These are phyloP conservation scores for Abramis brama DNA, from an alignment of 2,113 vertebrate genomes.

Conservation along the genomic window DNA sequence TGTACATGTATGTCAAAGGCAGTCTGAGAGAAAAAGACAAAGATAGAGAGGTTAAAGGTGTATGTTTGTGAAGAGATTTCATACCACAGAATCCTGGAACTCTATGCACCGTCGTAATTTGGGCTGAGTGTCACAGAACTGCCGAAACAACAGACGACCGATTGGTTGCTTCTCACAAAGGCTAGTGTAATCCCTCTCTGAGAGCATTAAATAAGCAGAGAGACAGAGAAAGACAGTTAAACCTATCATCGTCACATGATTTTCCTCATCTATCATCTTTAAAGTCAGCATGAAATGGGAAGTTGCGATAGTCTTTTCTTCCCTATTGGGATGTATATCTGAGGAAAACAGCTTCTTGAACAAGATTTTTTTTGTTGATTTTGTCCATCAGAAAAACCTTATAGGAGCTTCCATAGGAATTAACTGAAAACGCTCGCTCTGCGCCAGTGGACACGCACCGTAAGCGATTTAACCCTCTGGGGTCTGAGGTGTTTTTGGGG, in stretches of 20 bases:
- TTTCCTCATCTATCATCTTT: not conserved
- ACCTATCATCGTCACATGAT: not conserved
- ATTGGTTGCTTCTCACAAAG: slow-evolving; percentile 87
- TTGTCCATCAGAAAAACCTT: too few species aligned
- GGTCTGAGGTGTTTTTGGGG: too few species aligned
- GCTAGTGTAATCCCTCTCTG: slow-evolving; percentile 83
- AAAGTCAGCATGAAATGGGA: not conserved
- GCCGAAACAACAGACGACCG: slow-evolving; percentile 82
- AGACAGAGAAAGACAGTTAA: not conserved
- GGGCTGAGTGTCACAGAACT: slow-evolving; percentile 83
- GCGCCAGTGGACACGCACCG: too few species aligned
- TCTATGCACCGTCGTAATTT: slow-evolving; percentile 82
- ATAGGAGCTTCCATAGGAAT: too few species aligned
- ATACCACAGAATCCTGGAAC: slow-evolving; percentile 85
- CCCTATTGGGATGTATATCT: too few species aligned
- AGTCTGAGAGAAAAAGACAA: not conserved
- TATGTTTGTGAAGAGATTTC: slow-evolving; percentile 10
- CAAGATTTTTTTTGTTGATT: too few species aligned
- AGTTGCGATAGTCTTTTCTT: too few species aligned
- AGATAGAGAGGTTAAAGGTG: not conserved
- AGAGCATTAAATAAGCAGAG: slow-evolving; percentile 34
- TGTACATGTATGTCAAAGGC: slow-evolving; percentile 27
- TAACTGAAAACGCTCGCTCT: too few species aligned
- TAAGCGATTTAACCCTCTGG: too few species aligned
- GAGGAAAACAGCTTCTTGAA: too few species aligned